These are phyloP conservation scores for Pangasius mekongensis DNA, from an alignment of 2,797 vertebrate species.

Conservation along the genomic window DNA sequence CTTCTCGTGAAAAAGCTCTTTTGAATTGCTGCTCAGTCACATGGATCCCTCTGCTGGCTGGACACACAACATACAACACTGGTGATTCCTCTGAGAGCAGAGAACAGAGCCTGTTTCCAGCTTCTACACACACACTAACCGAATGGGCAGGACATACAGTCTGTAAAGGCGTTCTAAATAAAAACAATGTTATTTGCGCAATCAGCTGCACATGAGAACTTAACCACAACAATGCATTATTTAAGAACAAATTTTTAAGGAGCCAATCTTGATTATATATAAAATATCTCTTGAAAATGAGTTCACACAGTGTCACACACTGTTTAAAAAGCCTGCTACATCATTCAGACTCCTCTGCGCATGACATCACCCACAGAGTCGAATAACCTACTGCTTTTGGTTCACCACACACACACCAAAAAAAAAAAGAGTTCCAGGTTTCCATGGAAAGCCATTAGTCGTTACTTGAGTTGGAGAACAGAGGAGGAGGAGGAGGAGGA, in stretches of 20 bases:
- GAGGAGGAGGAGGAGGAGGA: conserved; percentile 67
- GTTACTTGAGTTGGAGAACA: conserved; percentile 84
- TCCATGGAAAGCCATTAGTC: conserved; percentile 67
- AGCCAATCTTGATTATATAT: conserved; percentile 47
- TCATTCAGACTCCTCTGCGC: conserved; percentile 25
- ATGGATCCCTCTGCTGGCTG: conserved; percentile 40
- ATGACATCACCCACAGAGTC: conserved; percentile 28
- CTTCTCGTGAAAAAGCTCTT: conserved; percentile 3
- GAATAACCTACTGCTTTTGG: conserved; percentile 44
- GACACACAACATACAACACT: background rate
- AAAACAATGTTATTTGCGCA: background rate
- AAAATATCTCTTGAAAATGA: conserved; percentile 54
- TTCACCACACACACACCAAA: conserved; percentile 32
- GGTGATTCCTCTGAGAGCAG: background rate
- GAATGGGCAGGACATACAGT: background rate
- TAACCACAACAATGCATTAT: conserved; percentile 5
- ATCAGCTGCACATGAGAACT: conserved; percentile 36
- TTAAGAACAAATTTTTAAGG: conserved; percentile 36
- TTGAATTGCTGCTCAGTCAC: background rate
- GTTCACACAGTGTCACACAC: conserved; percentile 48
- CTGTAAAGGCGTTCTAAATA: background rate
- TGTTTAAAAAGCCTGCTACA: conserved; percentile 41
- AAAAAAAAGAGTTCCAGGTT: background rate
- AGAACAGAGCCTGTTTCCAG: background rate
- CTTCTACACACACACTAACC: background rate